These are phyloP conservation scores for Macaca mulatta DNA, from an alignment of 2,113 vertebrate species.

Conservation along the genomic window DNA sequence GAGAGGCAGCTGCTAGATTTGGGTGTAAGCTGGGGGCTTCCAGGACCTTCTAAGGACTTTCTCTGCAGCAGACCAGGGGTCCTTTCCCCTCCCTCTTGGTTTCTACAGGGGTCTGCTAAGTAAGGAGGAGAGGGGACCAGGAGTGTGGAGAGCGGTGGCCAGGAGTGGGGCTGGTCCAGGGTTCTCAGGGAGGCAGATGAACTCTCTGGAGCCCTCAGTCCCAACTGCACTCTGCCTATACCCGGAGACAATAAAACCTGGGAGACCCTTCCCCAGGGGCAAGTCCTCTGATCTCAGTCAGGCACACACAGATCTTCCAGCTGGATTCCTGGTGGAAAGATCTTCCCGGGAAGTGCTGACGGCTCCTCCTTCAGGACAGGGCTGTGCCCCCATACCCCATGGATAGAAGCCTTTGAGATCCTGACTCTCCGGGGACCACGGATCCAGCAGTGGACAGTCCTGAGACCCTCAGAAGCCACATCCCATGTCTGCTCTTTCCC, in stretches of 20 bases:
- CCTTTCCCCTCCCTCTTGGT: too few relatives aligned
- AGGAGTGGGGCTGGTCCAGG: neutral
- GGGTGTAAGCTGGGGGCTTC: neutral
- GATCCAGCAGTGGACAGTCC: neutral
- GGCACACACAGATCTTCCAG: neutral
- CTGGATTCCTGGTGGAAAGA: neutral
- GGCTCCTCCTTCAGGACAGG: neutral
- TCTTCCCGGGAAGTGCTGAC: neutral
- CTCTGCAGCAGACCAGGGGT: neutral
- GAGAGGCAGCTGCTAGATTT: neutral
- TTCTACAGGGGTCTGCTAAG: neutral
- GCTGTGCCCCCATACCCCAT: accelerated
- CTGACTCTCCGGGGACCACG: neutral
- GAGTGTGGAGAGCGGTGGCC: neutral
- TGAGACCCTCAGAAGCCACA: neutral
- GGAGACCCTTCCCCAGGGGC: accelerated
- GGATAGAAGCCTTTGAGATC: neutral
- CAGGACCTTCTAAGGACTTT: neutral
- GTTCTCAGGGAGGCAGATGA: neutral
- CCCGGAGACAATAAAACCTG: neutral
- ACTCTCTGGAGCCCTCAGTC: neutral
- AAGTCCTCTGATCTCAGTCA: neutral
- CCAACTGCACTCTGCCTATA: neutral
- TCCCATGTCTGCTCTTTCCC: neutral
- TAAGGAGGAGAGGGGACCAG: neutral